Conservation (phyloP, 2,113 vertebrate species). For the Malurus elegans region DNA sequence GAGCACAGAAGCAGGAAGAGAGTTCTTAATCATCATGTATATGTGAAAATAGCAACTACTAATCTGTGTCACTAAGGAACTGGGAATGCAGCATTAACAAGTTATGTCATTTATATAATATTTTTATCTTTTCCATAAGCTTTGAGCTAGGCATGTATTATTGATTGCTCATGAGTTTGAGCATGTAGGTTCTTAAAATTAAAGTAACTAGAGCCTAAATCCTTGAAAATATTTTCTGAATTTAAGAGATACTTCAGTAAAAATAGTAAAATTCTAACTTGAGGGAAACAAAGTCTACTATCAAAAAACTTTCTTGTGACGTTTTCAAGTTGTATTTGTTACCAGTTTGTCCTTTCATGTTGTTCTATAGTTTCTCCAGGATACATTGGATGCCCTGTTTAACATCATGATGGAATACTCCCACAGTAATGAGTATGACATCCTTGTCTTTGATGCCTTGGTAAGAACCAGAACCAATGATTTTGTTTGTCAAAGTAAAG, state of each 20-base stretch:
- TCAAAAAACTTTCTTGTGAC: not conserved
- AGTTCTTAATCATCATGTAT: not conserved
- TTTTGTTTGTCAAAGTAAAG: not conserved
- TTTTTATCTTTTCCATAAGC: not conserved
- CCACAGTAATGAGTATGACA: slow-evolving; percentile 90
- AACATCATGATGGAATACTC: slow-evolving; percentile 99
- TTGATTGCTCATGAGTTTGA: not conserved
- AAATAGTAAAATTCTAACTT: not conserved
- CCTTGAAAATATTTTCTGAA: not conserved
- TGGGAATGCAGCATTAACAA: not conserved
- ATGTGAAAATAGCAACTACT: not conserved
- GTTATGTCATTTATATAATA: not conserved
- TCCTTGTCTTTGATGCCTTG: slow-evolving; percentile 97
- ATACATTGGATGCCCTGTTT: slow-evolving; percentile 93
- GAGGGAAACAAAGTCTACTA: not conserved
- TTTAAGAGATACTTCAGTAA: not conserved
- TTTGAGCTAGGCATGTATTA: not conserved
- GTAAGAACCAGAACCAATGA: slow-evolving; percentile 70
- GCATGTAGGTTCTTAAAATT: not conserved
- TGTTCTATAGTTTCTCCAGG: slow-evolving; percentile 87
- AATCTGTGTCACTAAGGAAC: not conserved
- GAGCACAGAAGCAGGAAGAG: not conserved
- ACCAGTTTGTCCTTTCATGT: not conserved
- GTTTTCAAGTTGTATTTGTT: not conserved
- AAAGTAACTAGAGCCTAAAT: not conserved